Conservation (phyloP, 2,888 invertebrate species). For the Belgica antarctica region DNA sequence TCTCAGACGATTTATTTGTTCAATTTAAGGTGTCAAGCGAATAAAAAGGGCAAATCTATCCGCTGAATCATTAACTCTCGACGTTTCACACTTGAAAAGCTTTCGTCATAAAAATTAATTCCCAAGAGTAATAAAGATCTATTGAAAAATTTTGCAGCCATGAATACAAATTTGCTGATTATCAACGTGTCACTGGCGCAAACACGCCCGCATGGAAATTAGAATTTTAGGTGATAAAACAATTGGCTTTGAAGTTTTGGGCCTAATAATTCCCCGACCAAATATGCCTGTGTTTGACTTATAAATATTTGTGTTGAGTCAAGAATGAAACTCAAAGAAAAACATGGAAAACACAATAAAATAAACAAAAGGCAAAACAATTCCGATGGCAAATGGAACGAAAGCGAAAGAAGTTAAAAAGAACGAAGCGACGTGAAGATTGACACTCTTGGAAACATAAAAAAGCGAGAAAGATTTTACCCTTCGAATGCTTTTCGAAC, state of each 20-base stretch:
- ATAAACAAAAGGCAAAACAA: constrained; percentile 15
- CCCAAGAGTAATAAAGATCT: not conserved
- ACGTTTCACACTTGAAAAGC: not conserved
- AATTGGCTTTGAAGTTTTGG: not conserved
- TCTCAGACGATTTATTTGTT: constrained; percentile 23
- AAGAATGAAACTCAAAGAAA: constrained; percentile 27
- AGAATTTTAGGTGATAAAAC: no score
- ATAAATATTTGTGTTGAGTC: constrained; percentile 37
- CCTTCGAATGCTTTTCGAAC: not conserved
- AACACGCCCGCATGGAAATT: not conserved
- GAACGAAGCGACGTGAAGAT: constrained; percentile 23
- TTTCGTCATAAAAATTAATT: not conserved
- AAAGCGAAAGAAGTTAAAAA: not conserved
- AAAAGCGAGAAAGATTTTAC: constrained; percentile 1
- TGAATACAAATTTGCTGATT: constrained; percentile 17
- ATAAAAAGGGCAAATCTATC: not conserved
- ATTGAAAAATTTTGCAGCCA: not conserved
- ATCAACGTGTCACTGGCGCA: not conserved
- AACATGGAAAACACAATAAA: constrained; percentile 9
- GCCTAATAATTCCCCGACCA: constrained; percentile 1
- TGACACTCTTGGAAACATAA: constrained; percentile 30
- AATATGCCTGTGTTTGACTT: constrained; percentile 6
- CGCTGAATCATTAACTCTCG: constrained; percentile 1
- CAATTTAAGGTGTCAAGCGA: not conserved
- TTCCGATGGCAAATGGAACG: not conserved